Evolutionary conservation across 2,113 vertebrate genomes (phyloP).

Genomic region (Nettapus auritus): DNA sequence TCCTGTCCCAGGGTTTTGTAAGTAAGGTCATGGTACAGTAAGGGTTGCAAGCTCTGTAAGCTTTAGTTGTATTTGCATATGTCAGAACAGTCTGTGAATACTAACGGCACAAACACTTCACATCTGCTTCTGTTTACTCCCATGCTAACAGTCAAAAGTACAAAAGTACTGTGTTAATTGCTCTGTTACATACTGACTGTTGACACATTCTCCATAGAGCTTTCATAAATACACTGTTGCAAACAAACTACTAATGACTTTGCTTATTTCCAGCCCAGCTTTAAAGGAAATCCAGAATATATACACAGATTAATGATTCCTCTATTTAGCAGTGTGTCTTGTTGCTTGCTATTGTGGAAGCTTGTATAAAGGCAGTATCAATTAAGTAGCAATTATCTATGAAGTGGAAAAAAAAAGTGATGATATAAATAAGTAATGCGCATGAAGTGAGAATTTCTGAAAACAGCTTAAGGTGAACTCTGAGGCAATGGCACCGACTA

Average conservation of each 20-base stretch:
- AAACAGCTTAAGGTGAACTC: conserved; percentile 75
- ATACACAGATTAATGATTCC: conserved; percentile 78
- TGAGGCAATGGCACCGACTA: conserved; percentile 81
- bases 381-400: conserved; percentile 83
- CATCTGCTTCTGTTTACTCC: conserved; percentile 84
- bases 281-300: conserved; percentile 77
- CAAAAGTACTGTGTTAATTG: conserved; percentile 81
- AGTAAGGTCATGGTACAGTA: conserved; percentile 72
- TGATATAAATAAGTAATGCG: conserved; percentile 81
- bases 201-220: conserved; percentile 79
- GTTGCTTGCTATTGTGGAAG: conserved; percentile 71
- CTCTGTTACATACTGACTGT: conserved; percentile 78
- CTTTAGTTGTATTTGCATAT: conserved; percentile 79
- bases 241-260: conserved; percentile 86
- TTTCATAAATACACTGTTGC: conserved; percentile 79
- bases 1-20: conserved; percentile 65
- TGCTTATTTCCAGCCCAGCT: conserved; percentile 75
- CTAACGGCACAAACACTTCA: conserved; percentile 77
- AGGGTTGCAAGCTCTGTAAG: conserved; percentile 67
- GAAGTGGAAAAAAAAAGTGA: conserved; percentile 67
- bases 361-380: conserved; percentile 77
- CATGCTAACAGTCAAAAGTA: conserved; percentile 78
- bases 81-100: conserved; percentile 77
- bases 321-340: conserved; percentile 77
- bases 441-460: conserved; percentile 69